Evolutionary conservation across 37 sponge, comb jelly and placozoan species (phyloP), one percentile per base, ranked within the genome.

Genomic region (Eunapius fragilis): DNA sequence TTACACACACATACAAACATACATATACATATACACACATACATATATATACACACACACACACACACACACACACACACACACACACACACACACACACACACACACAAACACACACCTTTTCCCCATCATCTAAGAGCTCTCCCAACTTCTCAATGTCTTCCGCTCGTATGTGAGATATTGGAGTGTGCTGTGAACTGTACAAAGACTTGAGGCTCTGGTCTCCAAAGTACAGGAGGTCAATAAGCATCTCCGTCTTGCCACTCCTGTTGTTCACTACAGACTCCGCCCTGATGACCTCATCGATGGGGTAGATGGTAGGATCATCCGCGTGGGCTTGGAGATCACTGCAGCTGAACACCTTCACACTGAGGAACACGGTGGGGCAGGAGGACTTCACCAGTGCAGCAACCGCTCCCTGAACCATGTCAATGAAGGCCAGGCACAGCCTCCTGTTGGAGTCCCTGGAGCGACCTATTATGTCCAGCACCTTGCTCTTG

Each of bases 201-300:
- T 74, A 47, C 1, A 31, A 25, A 27, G 70, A 58, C 33, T 45
- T 50, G 69, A 87, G 38, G 3, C 47, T 35, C 25, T 78, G 72
- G 68, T 82, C 69, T n/a, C 89, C 91, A 34, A 89, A 83, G 86
- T 85, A 91, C 27, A 94, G 86, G 1, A 94, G 78, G 25, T 91
- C 86, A 2, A 83, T 50, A 1, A 83, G 69, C 22, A 71, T 35
- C 37, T 94, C 95, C 23, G 23, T 17, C 17, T 32, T 67, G n/a
- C 50, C 37, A 4, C 86, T 79, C n/a, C 23, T 47, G 27, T 74
- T 47, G 50, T 91, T 87, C 27, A 47, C 37, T 12, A 91, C 71
- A 3, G 50, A 28, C 13, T 75, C 72, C 25, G 82, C 95, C 9
- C 81, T 49, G 13, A 88, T 50, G n/a, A 94, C 80, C 1, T 83